These are phyloP conservation scores for Druceiella hillmani DNA, from an alignment of 2,888 invertebrate species.

Conservation along the genomic window DNA sequence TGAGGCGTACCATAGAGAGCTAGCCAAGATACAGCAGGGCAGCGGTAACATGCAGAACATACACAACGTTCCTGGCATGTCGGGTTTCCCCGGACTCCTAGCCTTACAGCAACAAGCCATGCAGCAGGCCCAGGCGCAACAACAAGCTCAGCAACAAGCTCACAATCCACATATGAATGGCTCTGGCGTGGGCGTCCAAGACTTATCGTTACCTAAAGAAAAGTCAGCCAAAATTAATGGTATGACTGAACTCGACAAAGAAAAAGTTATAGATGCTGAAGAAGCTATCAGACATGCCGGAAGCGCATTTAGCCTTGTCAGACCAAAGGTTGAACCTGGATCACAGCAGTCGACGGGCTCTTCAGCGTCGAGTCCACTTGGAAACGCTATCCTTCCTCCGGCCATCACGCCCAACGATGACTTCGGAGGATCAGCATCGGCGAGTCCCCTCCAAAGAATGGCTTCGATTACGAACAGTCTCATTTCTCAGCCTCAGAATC, in stretches of 20 bases:
- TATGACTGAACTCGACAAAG: conserved; percentile 63
- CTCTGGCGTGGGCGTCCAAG: conserved; percentile 62
- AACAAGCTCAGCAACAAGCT: conserved; percentile 36
- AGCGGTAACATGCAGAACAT: conserved; percentile 46
- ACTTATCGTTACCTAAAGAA: conserved; percentile 79
- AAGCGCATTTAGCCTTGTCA: conserved; percentile 82
- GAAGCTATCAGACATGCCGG: conserved; percentile 72
- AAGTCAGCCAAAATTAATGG: conserved; percentile 60
- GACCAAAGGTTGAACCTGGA: conserved; percentile 80
- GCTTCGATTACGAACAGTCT: conserved; percentile 96
- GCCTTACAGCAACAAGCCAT: conserved; percentile 69
- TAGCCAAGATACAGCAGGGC: conserved; percentile 78
- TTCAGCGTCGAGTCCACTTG: conserved; percentile 77
- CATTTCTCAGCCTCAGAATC: conserved; percentile 84
- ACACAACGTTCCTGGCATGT: conserved; percentile 42
- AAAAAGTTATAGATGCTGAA: conserved; percentile 54
- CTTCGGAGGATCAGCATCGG: conserved; percentile 73
- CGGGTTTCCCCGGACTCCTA: conserved; percentile 59
- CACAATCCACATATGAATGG: conserved; percentile 57
- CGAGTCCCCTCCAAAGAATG: conserved; percentile 94
- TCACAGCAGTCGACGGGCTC: conserved; percentile 65
- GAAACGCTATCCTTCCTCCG: conserved; percentile 81
- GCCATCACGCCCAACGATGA: conserved; percentile 78
- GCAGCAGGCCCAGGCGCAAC: conserved; percentile 43
- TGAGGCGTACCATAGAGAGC: conserved; percentile 89